Conservation (phyloP, 1,140 invertebrate genomes). For the Drosophila serrata region DNA sequence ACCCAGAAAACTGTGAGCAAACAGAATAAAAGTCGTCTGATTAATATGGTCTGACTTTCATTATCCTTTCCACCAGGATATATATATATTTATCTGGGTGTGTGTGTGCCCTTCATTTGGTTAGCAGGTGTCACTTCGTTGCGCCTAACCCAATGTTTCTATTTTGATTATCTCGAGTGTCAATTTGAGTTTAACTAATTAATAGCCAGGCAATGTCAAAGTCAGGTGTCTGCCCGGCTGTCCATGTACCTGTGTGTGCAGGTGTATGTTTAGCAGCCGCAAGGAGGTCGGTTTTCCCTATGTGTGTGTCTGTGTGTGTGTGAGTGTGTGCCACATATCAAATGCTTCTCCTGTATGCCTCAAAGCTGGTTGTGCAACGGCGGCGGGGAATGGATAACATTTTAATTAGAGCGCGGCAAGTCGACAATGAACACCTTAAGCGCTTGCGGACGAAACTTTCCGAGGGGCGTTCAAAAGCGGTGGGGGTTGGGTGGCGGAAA, state of each 20-base stretch:
- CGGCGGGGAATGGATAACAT: constrained; percentile 52
- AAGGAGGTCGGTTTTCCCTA: constrained; percentile 19
- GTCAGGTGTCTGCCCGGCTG: constrained; percentile 24
- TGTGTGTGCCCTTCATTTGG: constrained; percentile 7
- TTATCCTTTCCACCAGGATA: constrained; percentile 9
- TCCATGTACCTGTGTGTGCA: background rate
- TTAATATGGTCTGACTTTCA: constrained; percentile 30
- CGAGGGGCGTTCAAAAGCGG: background rate
- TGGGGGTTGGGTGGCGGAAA: background rate
- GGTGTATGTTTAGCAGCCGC: constrained; percentile 24
- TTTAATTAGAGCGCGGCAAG: constrained; percentile 71
- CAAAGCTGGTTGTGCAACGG: constrained; percentile 1
- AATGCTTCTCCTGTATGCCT: constrained; percentile 34
- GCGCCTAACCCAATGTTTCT: constrained; percentile 52
- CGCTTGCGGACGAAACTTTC: constrained; percentile 21
- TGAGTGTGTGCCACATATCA: constrained; percentile 26
- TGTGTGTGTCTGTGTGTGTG: constrained; percentile 1
- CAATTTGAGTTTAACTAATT: constrained; percentile 81
- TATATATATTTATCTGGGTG: background rate
- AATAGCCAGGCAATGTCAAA: constrained; percentile 71
- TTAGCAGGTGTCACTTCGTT: constrained; percentile 16
- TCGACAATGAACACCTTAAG: constrained; percentile 50
- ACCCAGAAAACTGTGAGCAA: constrained; percentile 26
- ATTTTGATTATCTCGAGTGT: constrained; percentile 79
- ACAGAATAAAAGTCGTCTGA: constrained; percentile 30